Base-by-base conservation (phyloP, 2,888 invertebrate species). In the Eupithecia subfuscata region DNA sequence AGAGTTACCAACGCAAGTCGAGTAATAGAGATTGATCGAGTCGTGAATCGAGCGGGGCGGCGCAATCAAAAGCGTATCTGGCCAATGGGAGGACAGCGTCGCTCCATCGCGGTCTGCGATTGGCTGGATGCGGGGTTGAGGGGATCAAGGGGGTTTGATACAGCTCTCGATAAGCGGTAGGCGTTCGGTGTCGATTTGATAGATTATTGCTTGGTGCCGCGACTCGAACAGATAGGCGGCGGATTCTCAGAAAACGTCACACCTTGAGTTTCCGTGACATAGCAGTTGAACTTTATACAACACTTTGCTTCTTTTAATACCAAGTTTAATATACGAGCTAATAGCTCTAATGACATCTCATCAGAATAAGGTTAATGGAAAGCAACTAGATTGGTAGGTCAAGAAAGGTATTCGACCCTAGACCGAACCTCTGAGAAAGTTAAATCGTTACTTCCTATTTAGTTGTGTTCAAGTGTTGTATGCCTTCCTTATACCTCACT, bases 21-120 rank as follows among this genome's bases (percentile, higher is more conserved):
- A 87, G 88, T 92, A 93, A 94, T 94, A 91, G 90, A 90, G 93
- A 94, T 94, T 93, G 93, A 94, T 94, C 89, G 92, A 90, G 90
- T 84, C 89, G 86, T 88, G 92, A 89, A 94, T 94, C 91, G 92
- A 90, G 90, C 80, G 89, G 92, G 94, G 94, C 94, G 94, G 92
- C 80, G 94, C 94, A 92, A 94, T 94, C 94, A 94, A 94, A 95
- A 89, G 88, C 91, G 91, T 90, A 93, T 92, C 91, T 90, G 88
- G 85, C 94, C 94, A 94, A 94, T 94, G 87, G 85, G 90, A 85
- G 89, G 82, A 82, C 86, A 83, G 85, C 88, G 79, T 82, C 82
- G 82, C 79, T 81, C 83, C 85, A 84, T 82, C 86, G 86, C 80
- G 83, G 86, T 80, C 84, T 84, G 87, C 83, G 82, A 94, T 94